Evolutionary conservation across 2,888 invertebrate genomes (phyloP).

Genomic region (Aleiodes leptofemur): DNA sequence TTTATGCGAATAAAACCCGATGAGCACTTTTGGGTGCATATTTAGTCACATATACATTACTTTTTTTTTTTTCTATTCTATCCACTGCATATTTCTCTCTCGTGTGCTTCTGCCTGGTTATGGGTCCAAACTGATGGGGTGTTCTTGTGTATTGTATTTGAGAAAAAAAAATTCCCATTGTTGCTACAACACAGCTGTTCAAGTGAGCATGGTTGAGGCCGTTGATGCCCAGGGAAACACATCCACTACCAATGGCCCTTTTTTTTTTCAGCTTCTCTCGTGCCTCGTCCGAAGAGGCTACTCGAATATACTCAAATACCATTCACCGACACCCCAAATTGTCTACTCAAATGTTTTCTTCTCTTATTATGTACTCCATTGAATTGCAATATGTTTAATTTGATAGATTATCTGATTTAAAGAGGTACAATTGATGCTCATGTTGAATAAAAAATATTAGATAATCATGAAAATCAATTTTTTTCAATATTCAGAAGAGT

Average conservation of each 20-base stretch:
- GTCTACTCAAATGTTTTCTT: slow-evolving; percentile 32
- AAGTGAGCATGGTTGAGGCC: slow-evolving; percentile 59
- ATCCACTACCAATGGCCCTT: slow-evolving; percentile 2
- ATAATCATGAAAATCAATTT: no score
- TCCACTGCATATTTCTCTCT: background rate
- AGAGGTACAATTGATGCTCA: no score
- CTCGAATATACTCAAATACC: slow-evolving; percentile 33
- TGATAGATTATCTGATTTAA: slow-evolving; percentile 1
- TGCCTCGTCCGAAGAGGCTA: background rate
- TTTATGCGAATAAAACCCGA: slow-evolving; percentile 15
- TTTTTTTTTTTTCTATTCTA: background rate
- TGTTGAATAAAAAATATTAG: background rate
- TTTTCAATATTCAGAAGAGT: no score
- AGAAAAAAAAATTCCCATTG: slow-evolving; percentile 61
- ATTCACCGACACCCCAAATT: slow-evolving; percentile 33
- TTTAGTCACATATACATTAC: background rate
- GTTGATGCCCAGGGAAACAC: background rate
- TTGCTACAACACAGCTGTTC: slow-evolving; percentile 74
- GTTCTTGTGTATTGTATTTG: background rate
- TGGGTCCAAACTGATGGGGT: slow-evolving; percentile 30
- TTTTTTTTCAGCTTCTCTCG: background rate
- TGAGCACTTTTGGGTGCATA: slow-evolving; percentile 7
- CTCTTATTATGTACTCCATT: slow-evolving; percentile 25
- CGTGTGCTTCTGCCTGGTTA: slow-evolving; percentile 9
- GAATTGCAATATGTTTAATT: slow-evolving; percentile 16